Percentiles rank a stretch among this genome's conserved stretches.
phyloP scores from a whole-genome alignment of 2,888 invertebrate species.

The Clusia tigrina region DNA sequence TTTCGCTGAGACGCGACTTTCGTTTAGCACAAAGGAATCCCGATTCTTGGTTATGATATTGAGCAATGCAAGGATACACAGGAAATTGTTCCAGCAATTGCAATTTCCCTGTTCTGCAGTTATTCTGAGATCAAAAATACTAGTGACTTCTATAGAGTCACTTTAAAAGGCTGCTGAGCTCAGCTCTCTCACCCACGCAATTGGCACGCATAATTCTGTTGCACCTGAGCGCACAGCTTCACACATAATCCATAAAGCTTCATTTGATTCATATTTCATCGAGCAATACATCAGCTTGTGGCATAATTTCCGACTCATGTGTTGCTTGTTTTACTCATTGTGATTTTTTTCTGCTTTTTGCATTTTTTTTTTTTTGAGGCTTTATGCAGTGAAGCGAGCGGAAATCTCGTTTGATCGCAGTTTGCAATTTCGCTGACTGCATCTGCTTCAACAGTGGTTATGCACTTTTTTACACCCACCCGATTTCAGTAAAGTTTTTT shows the following conservation, averaged over 20 bases:
- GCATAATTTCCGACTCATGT: neutral
- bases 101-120: too few species aligned
- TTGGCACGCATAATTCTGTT: neutral
- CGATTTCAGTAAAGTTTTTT: constrained; percentile 9
- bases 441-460: constrained; percentile 18
- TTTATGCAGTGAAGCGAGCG: constrained; percentile 29
- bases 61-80: too few species aligned
- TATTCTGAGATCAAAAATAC: too few species aligned
- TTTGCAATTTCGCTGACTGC: constrained; percentile 14
- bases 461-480: constrained; percentile 15
- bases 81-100: too few species aligned
- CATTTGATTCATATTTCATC: constrained; percentile 6
- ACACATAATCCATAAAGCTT: neutral
- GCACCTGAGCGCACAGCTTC: constrained; percentile 8
- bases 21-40: too few species aligned
- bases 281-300: constrained; percentile 3
- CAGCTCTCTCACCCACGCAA: constrained; percentile 3
- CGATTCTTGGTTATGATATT: too few species aligned
- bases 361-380: neutral
- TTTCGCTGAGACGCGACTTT: too few species aligned
- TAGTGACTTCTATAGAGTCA: too few species aligned
- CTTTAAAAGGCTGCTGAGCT: constrained; percentile 13
- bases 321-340: neutral
- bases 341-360: neutral
- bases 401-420: constrained; percentile 27